Evolutionary conservation across 2,888 invertebrate genomes (phyloP), one percentile per base, ranked within the genome.

Genomic region (Thysanoteuthis rhombus): DNA sequence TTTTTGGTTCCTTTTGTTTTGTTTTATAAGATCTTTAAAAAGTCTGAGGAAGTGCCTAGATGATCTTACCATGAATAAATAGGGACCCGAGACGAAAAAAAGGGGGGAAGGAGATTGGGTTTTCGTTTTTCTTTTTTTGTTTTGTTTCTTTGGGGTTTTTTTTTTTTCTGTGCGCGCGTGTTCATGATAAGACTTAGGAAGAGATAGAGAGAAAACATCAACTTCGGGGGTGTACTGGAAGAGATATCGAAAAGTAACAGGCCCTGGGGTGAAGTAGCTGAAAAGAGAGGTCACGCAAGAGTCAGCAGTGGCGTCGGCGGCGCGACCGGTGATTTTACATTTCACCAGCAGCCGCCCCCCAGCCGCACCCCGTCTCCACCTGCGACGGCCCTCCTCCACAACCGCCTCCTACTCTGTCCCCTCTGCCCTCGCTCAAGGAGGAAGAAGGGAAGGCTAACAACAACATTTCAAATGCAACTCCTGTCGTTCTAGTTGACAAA

Each of bases 401-500:
- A 19, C 32, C n/a, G 32, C n/a, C 75, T 36, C 28, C 25, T 25
- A n/a, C n/a, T n/a, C n/a, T n/a, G n/a, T n/a, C n/a, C 58, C 58
- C 25, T n/a, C n/a, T 0, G 16, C 19, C 75, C 36, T 12, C 2
- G 1, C 16, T 75, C 75, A 75, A 75, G 75, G 75, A 75, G 12
- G 75, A 75, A 75, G 75, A 75, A 19, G n/a, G n/a, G 1, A n/a
- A n/a, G n/a, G n/a, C n/a, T n/a, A n/a, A n/a, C n/a, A n/a, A n/a
- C 22, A 58, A 75, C 75, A n/a, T 36, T 75, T 75, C 75, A n/a
- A n/a, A 75, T 75, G 92, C 92, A 92, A 45, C 92, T 45, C 92
- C 92, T 92, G 92, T 92, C 92, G 42, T 92, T 92, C 92, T n/a
- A 28, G 92, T 92, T 92, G 92, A 92, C 92, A 92, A 92, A 92